Percentiles rank a stretch among this genome's conserved stretches.
Conservation (phyloP, 2,113 vertebrate species). For the Picathartes gymnocephalus region DNA sequence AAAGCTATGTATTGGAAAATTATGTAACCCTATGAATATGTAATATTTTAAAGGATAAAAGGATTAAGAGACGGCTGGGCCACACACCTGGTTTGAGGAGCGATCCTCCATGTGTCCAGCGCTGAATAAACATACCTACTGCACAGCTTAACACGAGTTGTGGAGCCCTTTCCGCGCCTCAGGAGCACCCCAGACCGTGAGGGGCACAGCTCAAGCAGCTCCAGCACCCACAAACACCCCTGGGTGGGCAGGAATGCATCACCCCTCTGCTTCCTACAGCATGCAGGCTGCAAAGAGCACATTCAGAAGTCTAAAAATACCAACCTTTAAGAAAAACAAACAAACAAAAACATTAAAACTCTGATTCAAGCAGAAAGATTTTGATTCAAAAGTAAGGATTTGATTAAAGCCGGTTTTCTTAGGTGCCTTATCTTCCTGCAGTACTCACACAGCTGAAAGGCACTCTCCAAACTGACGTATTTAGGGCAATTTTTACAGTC, state of each 20-base stretch:
- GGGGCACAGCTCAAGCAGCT: not conserved
- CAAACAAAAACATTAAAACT: not conserved
- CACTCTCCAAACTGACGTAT: accelerated
- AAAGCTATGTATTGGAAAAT: too few relatives aligned
- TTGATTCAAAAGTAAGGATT: not conserved
- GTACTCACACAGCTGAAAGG: not conserved
- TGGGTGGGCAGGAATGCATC: accelerated
- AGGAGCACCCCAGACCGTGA: not conserved
- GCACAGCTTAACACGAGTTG: too few relatives aligned
- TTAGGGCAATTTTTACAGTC: accelerated
- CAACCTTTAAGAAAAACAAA: not conserved
- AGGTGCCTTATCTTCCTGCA: not conserved
- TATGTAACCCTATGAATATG: too few relatives aligned
- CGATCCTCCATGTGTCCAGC: too few relatives aligned
- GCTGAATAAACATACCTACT: too few relatives aligned
- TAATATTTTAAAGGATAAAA: too few relatives aligned
- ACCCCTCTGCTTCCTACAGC: accelerated
- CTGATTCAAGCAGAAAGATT: not conserved
- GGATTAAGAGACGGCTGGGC: too few relatives aligned
- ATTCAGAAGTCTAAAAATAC: not conserved
- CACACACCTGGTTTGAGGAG: too few relatives aligned
- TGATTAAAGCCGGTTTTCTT: not conserved
- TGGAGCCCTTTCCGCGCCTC: too few relatives aligned
- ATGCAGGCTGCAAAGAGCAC: not conserved
- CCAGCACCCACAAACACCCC: not conserved